Percentiles rank a stretch among this genome's conserved stretches.
Evolutionary conservation across 2,888 invertebrate species (phyloP).

Genomic region (Caenorhabditis sp.): DNA sequence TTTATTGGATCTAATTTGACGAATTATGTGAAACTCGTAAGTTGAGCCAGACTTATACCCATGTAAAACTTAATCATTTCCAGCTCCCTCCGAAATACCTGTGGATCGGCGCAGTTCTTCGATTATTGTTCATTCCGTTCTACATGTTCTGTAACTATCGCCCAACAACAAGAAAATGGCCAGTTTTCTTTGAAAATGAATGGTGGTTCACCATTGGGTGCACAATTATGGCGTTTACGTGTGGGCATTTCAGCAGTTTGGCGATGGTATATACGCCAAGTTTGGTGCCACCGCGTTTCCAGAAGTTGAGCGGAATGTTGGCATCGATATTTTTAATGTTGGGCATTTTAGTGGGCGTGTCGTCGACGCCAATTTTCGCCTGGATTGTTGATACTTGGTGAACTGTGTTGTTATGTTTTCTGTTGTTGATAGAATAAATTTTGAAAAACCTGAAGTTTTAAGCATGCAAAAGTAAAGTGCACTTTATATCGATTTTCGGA

Average conservation of each 20-base stretch:
- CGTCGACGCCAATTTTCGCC: conserved; percentile 42
- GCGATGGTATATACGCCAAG: conserved; percentile 89
- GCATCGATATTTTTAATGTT: conserved; percentile 51
- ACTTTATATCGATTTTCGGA: too few species aligned
- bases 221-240: conserved; percentile 83
- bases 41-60: conserved; percentile 28
- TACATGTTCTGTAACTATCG: conserved; percentile 90
- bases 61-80: neutral
- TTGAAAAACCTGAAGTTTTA: too few species aligned
- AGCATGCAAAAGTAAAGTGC: too few species aligned
- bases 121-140: conserved; percentile 85
- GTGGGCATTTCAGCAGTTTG: conserved; percentile 90
- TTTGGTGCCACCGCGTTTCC: conserved; percentile 44
- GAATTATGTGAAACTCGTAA: conserved; percentile 80
- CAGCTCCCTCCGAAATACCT: conserved; percentile 84
- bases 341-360: conserved; percentile 48
- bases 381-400: conserved; percentile 25
- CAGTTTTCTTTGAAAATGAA: conserved; percentile 79
- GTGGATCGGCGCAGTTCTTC: conserved; percentile 79
- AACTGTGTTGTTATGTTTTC: too few species aligned
- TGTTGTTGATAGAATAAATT: too few species aligned
- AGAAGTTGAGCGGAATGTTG: conserved; percentile 50
- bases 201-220: conserved; percentile 70
- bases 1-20: conserved; percentile 91
- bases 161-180: conserved; percentile 73